Conservation (phyloP, 2,888 invertebrate species). For the Maniola hyperantus region DNA sequence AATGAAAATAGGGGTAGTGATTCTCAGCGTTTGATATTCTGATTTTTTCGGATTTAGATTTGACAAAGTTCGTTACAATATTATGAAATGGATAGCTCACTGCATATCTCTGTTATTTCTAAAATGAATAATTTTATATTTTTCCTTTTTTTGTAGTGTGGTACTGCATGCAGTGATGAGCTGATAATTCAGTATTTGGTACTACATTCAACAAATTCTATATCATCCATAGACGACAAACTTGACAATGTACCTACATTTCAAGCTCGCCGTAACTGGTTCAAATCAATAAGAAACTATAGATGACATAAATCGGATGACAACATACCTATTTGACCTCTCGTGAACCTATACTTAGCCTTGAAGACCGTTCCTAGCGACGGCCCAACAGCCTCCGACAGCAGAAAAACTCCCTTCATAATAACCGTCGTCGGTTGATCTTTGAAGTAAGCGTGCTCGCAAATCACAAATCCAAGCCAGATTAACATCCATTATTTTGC, state of each 20-base stretch:
- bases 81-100: too few species aligned
- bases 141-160: neutral
- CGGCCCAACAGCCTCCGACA: constrained; percentile 23
- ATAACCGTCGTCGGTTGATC: constrained; percentile 70
- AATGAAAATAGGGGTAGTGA: too few species aligned
- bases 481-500: constrained; percentile 81
- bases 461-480: constrained; percentile 74
- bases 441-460: constrained; percentile 71
- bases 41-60: neutral
- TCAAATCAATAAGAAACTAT: constrained; percentile 22
- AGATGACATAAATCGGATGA: constrained; percentile 31
- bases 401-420: constrained; percentile 46
- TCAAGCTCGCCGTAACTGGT: constrained; percentile 15
- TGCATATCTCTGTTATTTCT: too few species aligned
- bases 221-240: neutral
- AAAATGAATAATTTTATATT: too few species aligned
- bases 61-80: neutral
- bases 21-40: neutral
- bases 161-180: neutral
- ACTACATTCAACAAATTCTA: neutral
- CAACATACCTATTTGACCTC: constrained; percentile 36
- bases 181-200: neutral
- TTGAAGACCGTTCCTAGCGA: constrained; percentile 32
- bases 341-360: constrained; percentile 37
- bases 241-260: neutral